These are phyloP conservation scores for Channa argus DNA, from an alignment of 2,113 vertebrate species.

Conservation along the genomic window DNA sequence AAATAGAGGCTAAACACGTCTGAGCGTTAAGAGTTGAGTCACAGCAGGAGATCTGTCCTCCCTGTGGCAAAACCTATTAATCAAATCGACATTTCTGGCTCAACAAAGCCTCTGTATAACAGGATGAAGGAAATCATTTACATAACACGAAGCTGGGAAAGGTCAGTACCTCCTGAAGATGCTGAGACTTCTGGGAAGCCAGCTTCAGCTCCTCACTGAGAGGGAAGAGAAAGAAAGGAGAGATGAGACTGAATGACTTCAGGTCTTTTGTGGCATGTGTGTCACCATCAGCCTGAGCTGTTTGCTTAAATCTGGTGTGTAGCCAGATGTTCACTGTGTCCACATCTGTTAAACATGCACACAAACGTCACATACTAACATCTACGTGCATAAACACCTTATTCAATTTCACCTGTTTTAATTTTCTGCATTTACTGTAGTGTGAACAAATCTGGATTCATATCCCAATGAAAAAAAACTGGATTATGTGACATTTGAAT, in stretches of 20 bases:
- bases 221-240: conserved; percentile 34
- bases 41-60: conserved; percentile 50
- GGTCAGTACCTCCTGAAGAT: conserved; percentile 82
- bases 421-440: neutral
- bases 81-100: conserved; percentile 8
- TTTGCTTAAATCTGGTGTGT: neutral
- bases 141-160: neutral
- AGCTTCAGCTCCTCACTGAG: conserved; percentile 92
- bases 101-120: conserved; percentile 4
- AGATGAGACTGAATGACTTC: neutral
- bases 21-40: conserved; percentile 51
- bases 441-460: neutral
- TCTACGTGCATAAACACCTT: neutral
- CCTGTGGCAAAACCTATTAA: conserved; percentile 13
- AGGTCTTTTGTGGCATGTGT: conserved; percentile 13
- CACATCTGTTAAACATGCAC: conserved; percentile 15
- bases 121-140: neutral
- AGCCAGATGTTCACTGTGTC: conserved; percentile 5
- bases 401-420: too few species aligned
- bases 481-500: too few species aligned
- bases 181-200: conserved; percentile 91
- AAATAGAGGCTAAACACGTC: conserved; percentile 53
- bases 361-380: neutral
- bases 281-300: neutral
- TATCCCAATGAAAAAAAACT: too few species aligned